phyloP scores from a whole-genome alignment of 2,113 vertebrate species.

The Oreocharis arfaki region DNA sequence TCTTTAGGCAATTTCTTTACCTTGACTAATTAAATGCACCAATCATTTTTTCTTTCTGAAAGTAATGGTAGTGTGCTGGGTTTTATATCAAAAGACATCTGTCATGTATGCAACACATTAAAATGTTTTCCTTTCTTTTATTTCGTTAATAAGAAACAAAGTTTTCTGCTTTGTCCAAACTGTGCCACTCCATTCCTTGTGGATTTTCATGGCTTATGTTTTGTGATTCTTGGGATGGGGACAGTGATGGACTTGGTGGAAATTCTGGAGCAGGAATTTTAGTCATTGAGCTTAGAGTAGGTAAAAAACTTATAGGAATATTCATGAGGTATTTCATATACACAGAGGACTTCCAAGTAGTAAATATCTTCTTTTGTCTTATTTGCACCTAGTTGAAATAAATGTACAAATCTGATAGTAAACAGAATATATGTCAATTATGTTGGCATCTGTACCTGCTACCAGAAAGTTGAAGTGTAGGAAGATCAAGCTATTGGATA shows the following conservation, averaged over 20 bases:
- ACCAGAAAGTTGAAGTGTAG: neutral
- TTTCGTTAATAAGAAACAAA: neutral
- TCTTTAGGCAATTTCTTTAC: neutral
- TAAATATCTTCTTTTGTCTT: neutral
- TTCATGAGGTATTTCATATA: neutral
- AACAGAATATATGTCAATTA: neutral
- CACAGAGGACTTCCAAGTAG: neutral
- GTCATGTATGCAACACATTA: neutral
- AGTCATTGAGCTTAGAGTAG: neutral
- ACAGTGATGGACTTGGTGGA: neutral
- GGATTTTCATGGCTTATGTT: neutral
- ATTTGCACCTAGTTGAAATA: neutral
- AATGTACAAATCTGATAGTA: neutral
- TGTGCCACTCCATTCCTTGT: rapidly evolving
- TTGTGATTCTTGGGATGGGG: neutral
- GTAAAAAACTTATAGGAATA: neutral
- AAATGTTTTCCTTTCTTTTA: neutral
- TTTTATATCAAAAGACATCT: neutral
- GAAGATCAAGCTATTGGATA: neutral
- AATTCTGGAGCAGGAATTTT: neutral
- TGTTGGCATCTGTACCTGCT: neutral
- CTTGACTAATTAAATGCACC: neutral
- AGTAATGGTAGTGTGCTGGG: neutral
- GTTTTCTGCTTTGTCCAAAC: neutral
- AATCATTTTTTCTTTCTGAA: neutral